Evolutionary conservation across 1,140 invertebrate genomes (phyloP).

Genomic region (Cydia pomonella): DNA sequence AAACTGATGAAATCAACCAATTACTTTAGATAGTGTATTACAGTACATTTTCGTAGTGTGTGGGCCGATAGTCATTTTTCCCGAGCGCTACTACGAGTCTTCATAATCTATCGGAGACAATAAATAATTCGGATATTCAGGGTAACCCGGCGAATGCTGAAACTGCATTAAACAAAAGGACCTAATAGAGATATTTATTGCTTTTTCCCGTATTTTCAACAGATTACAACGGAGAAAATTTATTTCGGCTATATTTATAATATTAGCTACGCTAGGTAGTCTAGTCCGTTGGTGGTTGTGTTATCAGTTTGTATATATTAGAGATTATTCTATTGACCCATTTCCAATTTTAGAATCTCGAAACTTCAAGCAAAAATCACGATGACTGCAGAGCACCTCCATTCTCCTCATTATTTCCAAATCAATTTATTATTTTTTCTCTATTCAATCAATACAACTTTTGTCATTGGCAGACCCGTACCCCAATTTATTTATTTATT

Average conservation of each 20-base stretch:
- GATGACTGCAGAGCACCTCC: too few relatives aligned
- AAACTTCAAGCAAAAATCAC: too few relatives aligned
- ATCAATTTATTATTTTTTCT: too few relatives aligned
- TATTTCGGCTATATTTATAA: not conserved
- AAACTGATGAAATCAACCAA: constrained; percentile 33
- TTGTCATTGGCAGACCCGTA: too few relatives aligned
- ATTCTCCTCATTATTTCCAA: too few relatives aligned
- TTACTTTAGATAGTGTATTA: constrained; percentile 37
- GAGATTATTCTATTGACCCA: too few relatives aligned
- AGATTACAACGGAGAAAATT: not conserved
- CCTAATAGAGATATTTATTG: constrained; percentile 7
- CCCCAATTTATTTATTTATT: too few relatives aligned
- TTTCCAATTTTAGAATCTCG: too few relatives aligned
- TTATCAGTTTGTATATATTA: too few relatives aligned
- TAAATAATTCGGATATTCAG: constrained; percentile 16
- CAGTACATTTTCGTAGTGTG: constrained; percentile 19
- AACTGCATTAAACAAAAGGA: constrained; percentile 21
- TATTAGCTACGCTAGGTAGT: too few relatives aligned
- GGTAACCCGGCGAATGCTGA: not conserved
- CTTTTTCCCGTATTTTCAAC: not conserved
- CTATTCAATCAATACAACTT: too few relatives aligned
- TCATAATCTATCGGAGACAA: constrained; percentile 5
- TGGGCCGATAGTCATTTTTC: constrained; percentile 31
- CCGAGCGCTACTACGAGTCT: constrained; percentile 8
- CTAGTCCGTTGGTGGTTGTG: too few relatives aligned